These are phyloP conservation scores for Labeo rohita DNA, from an alignment of 2,113 vertebrate species.

Conservation along the genomic window DNA sequence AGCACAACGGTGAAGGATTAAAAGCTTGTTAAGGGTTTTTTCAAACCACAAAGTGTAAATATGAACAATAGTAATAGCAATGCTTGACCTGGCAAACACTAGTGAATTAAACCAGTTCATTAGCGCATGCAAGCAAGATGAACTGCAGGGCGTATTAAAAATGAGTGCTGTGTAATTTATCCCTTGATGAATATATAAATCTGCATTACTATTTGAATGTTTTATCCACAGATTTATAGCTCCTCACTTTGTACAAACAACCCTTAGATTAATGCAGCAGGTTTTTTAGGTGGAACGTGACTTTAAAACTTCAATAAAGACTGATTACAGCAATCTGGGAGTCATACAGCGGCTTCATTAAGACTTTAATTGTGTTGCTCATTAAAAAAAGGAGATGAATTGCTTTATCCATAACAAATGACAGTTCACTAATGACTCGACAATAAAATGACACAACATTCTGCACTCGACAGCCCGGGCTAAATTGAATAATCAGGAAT, in stretches of 20 bases:
- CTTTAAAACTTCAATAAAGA: slow-evolving; percentile 37
- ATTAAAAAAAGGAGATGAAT: slow-evolving; percentile 42
- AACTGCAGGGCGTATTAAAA: not conserved
- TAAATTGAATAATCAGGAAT: slow-evolving; percentile 17
- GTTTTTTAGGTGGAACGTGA: slow-evolving; percentile 5
- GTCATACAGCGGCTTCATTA: slow-evolving; percentile 44
- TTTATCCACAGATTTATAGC: not conserved
- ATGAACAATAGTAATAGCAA: not conserved
- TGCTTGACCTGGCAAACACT: not conserved
- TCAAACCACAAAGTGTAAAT: not conserved
- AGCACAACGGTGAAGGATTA: not conserved
- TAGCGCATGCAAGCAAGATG: slow-evolving; percentile 5
- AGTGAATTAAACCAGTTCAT: not conserved
- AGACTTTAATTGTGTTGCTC: slow-evolving; percentile 41
- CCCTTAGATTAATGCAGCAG: slow-evolving; percentile 11
- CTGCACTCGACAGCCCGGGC: slow-evolving; percentile 1
- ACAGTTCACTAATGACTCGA: slow-evolving; percentile 41
- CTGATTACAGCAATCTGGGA: slow-evolving; percentile 41
- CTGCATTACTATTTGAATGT: slow-evolving; percentile 23
- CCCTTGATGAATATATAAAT: not conserved
- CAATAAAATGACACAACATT: slow-evolving; percentile 41
- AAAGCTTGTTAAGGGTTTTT: not conserved
- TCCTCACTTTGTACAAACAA: slow-evolving; percentile 8
- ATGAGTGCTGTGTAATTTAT: not conserved
- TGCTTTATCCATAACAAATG: slow-evolving; percentile 24